Conservation (phyloP, 2,888 invertebrate species). For the Mactromeris polynyma region DNA sequence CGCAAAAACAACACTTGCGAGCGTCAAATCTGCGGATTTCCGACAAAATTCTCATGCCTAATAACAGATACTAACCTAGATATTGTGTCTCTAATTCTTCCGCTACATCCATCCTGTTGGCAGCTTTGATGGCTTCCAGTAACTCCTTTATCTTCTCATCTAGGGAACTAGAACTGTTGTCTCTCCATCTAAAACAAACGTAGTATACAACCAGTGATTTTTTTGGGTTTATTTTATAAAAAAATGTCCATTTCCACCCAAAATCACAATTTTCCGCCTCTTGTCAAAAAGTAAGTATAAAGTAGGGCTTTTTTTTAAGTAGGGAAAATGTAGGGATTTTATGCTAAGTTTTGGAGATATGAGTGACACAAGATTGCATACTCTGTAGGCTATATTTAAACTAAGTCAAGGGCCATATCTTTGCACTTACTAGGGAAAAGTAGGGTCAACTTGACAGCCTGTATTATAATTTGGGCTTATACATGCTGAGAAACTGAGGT, state of each 20-base stretch:
- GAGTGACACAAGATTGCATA: no score
- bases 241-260: background rate
- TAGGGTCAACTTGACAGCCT: no score
- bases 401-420: no score
- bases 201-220: background rate
- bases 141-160: conserved; percentile 10
- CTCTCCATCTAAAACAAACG: background rate
- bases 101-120: conserved; percentile 1
- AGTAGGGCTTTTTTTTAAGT: no score
- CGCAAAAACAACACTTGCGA: background rate
- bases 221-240: background rate
- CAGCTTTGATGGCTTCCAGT: background rate
- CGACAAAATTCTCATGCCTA: background rate
- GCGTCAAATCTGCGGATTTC: background rate
- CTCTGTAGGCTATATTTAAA: no score
- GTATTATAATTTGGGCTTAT: no score
- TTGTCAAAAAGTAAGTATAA: no score
- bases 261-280: no score
- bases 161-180: background rate
- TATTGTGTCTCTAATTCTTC: conserved; percentile 8
- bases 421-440: no score
- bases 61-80: background rate
- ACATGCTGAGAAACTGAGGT: no score
- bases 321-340: no score
- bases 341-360: no score